Percentiles rank a stretch among this genome's conserved stretches.
These are phyloP conservation scores for Holcopasites calliopsidis DNA, from an alignment of 1,140 invertebrate species.

Conservation along the genomic window DNA sequence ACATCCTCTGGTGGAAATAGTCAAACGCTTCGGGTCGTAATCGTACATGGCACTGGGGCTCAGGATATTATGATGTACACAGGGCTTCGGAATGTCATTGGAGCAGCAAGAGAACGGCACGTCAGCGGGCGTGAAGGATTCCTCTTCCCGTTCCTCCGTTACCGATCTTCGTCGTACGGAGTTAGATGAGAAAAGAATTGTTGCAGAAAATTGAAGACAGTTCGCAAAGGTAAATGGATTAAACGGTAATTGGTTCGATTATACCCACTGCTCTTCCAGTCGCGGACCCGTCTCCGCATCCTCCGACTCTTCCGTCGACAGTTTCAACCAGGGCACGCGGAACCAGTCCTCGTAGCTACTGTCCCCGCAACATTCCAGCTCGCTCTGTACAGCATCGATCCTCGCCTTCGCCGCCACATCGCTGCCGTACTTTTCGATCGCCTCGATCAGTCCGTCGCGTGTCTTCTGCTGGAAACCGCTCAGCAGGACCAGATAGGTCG, in stretches of 20 bases:
- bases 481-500: conserved; percentile 15
- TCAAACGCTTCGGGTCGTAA: conserved; percentile 28
- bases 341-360: conserved; percentile 56
- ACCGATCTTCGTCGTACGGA: background rate
- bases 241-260: conserved; percentile 37
- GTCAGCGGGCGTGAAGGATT: conserved; percentile 1
- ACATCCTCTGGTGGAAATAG: conserved; percentile 43
- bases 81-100: conserved; percentile 13
- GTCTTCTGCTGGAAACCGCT: conserved; percentile 31
- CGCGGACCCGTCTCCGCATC: conserved; percentile 18
- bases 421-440: conserved; percentile 39
- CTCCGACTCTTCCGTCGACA: conserved; percentile 4
- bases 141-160: background rate
- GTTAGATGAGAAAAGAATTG: background rate
- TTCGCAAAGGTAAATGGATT: background rate
- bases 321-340: conserved; percentile 34
- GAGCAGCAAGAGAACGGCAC: conserved; percentile 61
- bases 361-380: conserved; percentile 53
- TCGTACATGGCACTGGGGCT: conserved; percentile 17
- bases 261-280: conserved; percentile 49
- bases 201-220: background rate
- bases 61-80: conserved; percentile 32
- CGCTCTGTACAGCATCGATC: conserved; percentile 45
- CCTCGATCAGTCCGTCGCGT: conserved; percentile 33
- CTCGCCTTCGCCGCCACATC: conserved; percentile 20